phyloP scores from a whole-genome alignment of 2,797 vertebrate species.

The Melanotaenia trifasciata region DNA sequence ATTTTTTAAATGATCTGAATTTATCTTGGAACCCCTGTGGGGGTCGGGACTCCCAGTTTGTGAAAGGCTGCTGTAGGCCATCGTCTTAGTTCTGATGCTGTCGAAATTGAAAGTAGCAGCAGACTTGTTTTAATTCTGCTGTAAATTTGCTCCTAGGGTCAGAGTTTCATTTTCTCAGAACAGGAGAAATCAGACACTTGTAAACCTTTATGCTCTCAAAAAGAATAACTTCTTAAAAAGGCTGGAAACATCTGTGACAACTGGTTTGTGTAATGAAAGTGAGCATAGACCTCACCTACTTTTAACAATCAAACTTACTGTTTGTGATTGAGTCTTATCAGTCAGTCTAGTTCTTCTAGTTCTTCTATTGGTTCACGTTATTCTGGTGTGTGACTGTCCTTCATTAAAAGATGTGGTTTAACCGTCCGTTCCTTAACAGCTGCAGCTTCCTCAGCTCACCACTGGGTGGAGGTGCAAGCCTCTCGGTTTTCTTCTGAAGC shows the following conservation, averaged over 20 bases:
- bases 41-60: too few species aligned
- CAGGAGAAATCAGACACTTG: neutral
- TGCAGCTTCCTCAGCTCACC: slow-evolving; percentile 34
- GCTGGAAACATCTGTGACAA: neutral
- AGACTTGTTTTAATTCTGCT: neutral
- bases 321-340: slow-evolving; percentile 3
- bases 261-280: neutral
- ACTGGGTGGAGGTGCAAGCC: slow-evolving; percentile 54
- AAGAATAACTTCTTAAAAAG: neutral
- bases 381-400: neutral
- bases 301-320: neutral
- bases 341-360: slow-evolving; percentile 7
- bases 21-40: too few species aligned
- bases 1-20: too few species aligned
- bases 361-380: neutral
- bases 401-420: slow-evolving; percentile 24
- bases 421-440: neutral
- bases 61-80: too few species aligned
- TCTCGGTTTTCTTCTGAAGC: neutral
- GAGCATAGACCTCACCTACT: neutral
- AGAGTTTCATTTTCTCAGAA: slow-evolving; percentile 20
- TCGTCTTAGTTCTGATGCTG: too few species aligned
- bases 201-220: neutral
- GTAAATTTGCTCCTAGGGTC: slow-evolving; percentile 11
- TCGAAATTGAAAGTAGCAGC: neutral